These are phyloP conservation scores for Amblyjoppa fuscipennis DNA, from an alignment of 2,888 invertebrate species.

Conservation along the genomic window DNA sequence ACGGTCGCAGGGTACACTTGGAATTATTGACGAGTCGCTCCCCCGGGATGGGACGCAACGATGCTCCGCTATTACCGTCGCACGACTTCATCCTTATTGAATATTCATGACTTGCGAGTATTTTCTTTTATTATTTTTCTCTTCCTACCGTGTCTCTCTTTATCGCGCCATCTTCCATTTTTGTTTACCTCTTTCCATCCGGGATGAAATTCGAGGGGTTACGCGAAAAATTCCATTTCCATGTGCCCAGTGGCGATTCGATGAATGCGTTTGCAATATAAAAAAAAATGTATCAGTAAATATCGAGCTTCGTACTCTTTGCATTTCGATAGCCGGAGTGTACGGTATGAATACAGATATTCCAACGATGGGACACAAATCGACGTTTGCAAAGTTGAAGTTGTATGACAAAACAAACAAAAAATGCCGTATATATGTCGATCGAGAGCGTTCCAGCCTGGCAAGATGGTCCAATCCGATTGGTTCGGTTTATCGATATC, in stretches of 20 bases:
- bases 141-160: not conserved
- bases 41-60: not conserved
- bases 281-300: not conserved
- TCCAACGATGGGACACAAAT: not conserved
- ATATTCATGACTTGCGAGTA: not conserved
- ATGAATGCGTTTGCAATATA: not conserved
- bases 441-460: too few species aligned
- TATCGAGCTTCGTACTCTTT: not conserved
- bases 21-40: not conserved
- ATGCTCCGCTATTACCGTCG: not conserved
- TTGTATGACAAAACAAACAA: not conserved
- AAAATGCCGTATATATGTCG: too few species aligned
- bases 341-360: not conserved
- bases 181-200: not conserved
- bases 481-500: too few species aligned
- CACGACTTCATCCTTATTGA: not conserved
- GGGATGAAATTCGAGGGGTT: not conserved
- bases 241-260: not conserved
- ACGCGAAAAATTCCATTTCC: not conserved
- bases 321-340: not conserved
- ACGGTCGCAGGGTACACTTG: not conserved
- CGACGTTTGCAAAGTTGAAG: not conserved
- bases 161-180: not conserved
- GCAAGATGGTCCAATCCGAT: too few species aligned
- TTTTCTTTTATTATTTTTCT: not conserved